Evolutionary conservation across 2,113 vertebrate species (phyloP), one percentile per base, ranked within the genome.

Genomic region (Labrus mixtus): DNA sequence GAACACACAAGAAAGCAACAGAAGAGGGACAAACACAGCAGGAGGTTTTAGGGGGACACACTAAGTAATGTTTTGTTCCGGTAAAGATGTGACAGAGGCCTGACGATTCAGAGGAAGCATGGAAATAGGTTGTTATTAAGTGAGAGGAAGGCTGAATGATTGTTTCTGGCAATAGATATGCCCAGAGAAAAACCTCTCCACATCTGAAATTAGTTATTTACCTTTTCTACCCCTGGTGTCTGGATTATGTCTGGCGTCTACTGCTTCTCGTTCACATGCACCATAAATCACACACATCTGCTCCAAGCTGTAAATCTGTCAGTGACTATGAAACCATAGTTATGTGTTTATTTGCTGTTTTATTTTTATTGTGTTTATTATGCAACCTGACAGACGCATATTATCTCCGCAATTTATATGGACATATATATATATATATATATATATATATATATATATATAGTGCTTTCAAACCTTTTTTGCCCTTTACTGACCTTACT

Each of bases 81-180:
- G 64, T 60, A 86, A 73, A 68, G 63, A 83, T 77, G 81, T 83
- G 82, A 87, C 81, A 83, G 68, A 64, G 86, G 82, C 86, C 76
- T 73, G 74, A 82, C 43, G 62, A 71, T 86, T 79, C 71, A 83
- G 72, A 64, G 68, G 71, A 81, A 79, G 63, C n/a, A 55, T 83
- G 82, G 62, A 86, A 88, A 90, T 85, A 68, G 84, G 46, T 53
- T 5, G 10, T 79, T 78, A 74, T 89, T 88, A 78, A 76, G 51
- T 64, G 51, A 76, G 46, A 76, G 60, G 75, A 69, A 71, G 20
- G 50, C 59, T 79, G 84, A 86, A 79, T 78, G 75, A 87, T 81
- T 77, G 80, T 85, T 81, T 88, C 78, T 72, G 57, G 74, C 51
- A 79, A 76, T 62, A 76, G 50, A 84, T 82, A 56, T 75, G 75